These are phyloP conservation scores for Bathybates hornii DNA, from an alignment of 2,113 vertebrate genomes.

Conservation along the genomic window DNA sequence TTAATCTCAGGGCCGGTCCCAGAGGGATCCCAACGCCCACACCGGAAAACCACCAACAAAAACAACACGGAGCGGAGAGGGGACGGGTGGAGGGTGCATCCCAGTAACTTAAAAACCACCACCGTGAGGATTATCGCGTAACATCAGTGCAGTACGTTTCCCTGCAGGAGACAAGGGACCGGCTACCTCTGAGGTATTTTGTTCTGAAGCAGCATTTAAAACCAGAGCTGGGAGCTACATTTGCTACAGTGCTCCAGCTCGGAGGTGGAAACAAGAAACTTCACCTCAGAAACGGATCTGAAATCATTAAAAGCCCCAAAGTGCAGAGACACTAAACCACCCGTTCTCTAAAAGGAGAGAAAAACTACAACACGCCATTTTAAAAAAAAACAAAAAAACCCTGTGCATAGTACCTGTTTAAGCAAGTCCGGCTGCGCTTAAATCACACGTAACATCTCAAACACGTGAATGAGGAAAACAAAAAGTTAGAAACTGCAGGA, in stretches of 20 bases:
- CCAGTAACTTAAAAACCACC: neutral
- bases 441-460: neutral
- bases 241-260: neutral
- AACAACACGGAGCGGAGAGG: neutral
- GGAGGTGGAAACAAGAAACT: neutral
- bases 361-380: neutral
- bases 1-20: neutral
- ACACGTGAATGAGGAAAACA: neutral
- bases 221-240: neutral
- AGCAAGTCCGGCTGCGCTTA: neutral
- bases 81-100: neutral
- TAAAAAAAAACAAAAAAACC: rapidly evolving
- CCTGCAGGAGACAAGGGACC: neutral
- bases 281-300: neutral
- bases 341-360: neutral
- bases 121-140: neutral
- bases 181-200: neutral
- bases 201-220: neutral
- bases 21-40: neutral
- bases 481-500: neutral
- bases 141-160: neutral
- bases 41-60: neutral
- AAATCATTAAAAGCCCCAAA: neutral
- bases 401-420: neutral
- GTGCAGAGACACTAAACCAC: neutral